These are phyloP conservation scores for Neoascia interrupta DNA, from an alignment of 2,888 invertebrate genomes.

Conservation along the genomic window DNA sequence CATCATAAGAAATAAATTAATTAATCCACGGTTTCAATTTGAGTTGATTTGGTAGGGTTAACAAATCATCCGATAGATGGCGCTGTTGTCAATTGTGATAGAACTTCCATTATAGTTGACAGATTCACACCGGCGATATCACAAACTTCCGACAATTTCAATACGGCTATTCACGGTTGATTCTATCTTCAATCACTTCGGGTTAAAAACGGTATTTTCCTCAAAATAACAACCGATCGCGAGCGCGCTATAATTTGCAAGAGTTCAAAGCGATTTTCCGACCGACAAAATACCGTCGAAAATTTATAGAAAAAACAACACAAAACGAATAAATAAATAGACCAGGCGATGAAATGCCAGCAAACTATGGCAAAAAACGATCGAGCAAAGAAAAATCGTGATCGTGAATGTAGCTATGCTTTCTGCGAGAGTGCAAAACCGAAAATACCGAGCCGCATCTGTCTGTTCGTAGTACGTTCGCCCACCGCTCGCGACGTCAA, in stretches of 20 bases:
- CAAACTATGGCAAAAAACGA: conserved; percentile 40
- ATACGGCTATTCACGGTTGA: too few relatives aligned
- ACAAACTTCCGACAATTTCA: not conserved
- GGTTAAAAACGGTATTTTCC: too few relatives aligned
- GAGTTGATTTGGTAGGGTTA: not conserved
- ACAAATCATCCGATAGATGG: conserved; percentile 38
- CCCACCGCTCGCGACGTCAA: conserved; percentile 47
- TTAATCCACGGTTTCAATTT: conserved; percentile 35
- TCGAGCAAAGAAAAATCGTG: conserved; percentile 18
- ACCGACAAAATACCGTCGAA: conserved; percentile 14
- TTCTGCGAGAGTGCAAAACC: conserved; percentile 48
- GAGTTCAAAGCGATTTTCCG: conserved; percentile 43
- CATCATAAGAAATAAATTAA: conserved; percentile 40
- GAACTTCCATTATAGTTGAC: conserved; percentile 28
- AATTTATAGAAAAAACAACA: conserved; percentile 22
- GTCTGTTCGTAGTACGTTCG: conserved; percentile 52
- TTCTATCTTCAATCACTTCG: too few relatives aligned
- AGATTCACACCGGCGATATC: not conserved
- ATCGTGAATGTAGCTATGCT: conserved; percentile 32
- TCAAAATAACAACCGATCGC: too few relatives aligned
- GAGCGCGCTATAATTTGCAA: conserved; percentile 42
- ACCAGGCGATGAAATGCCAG: conserved; percentile 31
- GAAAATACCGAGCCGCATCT: conserved; percentile 48
- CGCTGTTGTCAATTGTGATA: conserved; percentile 14
- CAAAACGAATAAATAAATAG: conserved; percentile 15